phyloP scores from a whole-genome alignment of 2,797 vertebrate genomes.

The Psittacula echo region DNA sequence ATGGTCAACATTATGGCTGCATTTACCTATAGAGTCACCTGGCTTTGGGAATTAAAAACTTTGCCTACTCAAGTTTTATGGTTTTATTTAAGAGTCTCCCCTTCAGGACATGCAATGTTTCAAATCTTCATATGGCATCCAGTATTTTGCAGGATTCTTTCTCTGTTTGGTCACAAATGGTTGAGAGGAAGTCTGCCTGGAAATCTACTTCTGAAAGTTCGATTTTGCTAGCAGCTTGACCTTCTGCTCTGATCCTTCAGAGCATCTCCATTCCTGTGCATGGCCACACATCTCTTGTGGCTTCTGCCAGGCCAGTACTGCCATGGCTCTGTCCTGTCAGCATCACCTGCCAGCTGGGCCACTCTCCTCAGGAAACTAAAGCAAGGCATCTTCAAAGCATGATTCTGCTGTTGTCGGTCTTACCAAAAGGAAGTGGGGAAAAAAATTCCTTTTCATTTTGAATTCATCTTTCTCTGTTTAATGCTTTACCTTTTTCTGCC shows the following conservation, averaged over 20 bases:
- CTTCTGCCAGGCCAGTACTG: background rate
- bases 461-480: background rate
- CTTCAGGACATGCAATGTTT: background rate
- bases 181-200: background rate
- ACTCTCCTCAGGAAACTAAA: background rate
- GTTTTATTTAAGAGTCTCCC: background rate
- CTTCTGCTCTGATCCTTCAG: background rate
- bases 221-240: background rate
- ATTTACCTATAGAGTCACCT: background rate
- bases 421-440: background rate
- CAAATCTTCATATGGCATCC: background rate
- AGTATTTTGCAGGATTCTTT: background rate
- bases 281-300: accelerated
- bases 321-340: background rate
- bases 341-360: accelerated
- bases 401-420: background rate
- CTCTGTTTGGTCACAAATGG: background rate
- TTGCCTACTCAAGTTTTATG: background rate
- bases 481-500: background rate
- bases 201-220: background rate
- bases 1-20: background rate
- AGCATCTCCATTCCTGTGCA: background rate
- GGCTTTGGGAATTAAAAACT: background rate
- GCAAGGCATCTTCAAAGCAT: background rate
- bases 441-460: background rate